These are phyloP conservation scores for Patella ulyssiponensis DNA, from an alignment of 2,888 invertebrate genomes.

Conservation along the genomic window DNA sequence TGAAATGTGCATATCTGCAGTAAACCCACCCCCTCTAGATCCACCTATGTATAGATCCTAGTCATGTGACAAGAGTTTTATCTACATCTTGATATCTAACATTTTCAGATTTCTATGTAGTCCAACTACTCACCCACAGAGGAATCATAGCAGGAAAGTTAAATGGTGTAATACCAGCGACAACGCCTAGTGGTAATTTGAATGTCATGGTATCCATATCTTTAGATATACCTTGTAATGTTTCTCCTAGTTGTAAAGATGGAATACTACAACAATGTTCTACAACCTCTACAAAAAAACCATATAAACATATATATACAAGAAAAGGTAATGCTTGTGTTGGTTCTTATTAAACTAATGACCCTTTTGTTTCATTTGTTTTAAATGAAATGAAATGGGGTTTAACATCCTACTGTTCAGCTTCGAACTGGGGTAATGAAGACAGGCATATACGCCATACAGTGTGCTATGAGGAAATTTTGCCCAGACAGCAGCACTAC, in stretches of 20 bases:
- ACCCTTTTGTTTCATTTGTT: too few species aligned
- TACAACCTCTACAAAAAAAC: slow-evolving; percentile 81
- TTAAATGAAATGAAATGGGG: too few species aligned
- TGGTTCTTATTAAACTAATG: too few species aligned
- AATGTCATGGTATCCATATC: slow-evolving; percentile 97
- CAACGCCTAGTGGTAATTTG: slow-evolving; percentile 92
- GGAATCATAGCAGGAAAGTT: slow-evolving; percentile 99
- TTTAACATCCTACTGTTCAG: too few species aligned
- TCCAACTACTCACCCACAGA: slow-evolving; percentile 81
- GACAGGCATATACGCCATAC: too few species aligned
- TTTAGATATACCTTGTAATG: slow-evolving; percentile 87
- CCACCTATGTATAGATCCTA: not conserved
- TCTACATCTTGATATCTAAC: not conserved
- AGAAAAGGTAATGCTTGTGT: too few species aligned
- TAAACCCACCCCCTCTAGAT: not conserved
- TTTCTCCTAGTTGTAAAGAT: slow-evolving; percentile 92
- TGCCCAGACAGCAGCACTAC: too few species aligned
- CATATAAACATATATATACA: not conserved
- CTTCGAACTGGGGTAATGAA: too few species aligned
- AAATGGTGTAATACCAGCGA: slow-evolving; percentile 96
- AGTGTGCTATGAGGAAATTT: too few species aligned
- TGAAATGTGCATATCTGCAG: too few species aligned
- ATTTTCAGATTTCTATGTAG: not conserved
- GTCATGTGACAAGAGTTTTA: too few species aligned
- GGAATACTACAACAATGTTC: slow-evolving; percentile 97